Percentiles rank a stretch among this genome's conserved stretches.
Conservation (phyloP, 1,140 invertebrate species). For the Harlomillsia oculata region DNA sequence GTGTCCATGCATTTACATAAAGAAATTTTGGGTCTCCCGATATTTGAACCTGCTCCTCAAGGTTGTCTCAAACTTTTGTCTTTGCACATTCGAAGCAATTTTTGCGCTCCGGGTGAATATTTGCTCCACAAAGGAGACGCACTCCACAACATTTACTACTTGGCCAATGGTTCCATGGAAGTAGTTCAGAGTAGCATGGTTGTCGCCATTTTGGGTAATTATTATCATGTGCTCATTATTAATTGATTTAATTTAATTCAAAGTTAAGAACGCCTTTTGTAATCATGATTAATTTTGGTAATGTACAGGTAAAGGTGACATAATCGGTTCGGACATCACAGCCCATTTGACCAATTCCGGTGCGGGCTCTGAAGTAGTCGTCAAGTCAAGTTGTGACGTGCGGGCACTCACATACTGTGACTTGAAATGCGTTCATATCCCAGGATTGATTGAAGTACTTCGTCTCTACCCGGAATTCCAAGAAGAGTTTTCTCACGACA, state of each 20-base stretch:
- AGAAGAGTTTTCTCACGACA: conserved; percentile 77
- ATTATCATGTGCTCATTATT: not conserved
- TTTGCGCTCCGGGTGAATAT: conserved; percentile 93
- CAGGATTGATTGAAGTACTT: conserved; percentile 78
- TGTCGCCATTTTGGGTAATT: conserved; percentile 89
- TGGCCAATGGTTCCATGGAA: conserved; percentile 97
- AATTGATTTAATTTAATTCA: conserved; percentile 6
- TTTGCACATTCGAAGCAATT: conserved; percentile 78
- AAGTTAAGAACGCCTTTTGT: not conserved
- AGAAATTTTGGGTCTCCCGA: conserved; percentile 84
- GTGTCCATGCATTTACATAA: conserved; percentile 90
- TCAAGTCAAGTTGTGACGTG: conserved; percentile 88
- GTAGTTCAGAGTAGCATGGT: conserved; percentile 96
- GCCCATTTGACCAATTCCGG: conserved; percentile 40
- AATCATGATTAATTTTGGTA: not conserved
- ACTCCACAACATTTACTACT: conserved; percentile 88
- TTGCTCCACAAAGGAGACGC: conserved; percentile 94
- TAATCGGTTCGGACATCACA: conserved; percentile 87
- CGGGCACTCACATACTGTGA: conserved; percentile 61
- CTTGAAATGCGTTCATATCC: conserved; percentile 85
- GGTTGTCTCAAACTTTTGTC: conserved; percentile 79
- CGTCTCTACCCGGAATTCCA: conserved; percentile 88
- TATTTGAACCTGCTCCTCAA: conserved; percentile 79
- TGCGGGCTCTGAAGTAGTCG: conserved; percentile 60
- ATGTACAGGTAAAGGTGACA: conserved; percentile 77